Evolutionary conservation across 2,113 vertebrate genomes (phyloP).

Genomic region (Puma concolor): DNA sequence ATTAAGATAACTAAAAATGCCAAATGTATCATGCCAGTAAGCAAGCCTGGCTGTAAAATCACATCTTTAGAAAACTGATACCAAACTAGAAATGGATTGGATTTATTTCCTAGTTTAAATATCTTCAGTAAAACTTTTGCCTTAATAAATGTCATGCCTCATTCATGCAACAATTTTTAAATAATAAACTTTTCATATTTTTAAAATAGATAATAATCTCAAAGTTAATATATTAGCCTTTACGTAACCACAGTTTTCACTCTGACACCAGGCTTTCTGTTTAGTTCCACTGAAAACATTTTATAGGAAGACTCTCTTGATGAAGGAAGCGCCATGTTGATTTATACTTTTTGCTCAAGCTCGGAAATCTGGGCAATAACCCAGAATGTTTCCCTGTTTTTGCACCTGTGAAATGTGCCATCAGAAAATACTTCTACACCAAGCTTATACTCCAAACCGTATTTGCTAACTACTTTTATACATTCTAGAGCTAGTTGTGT

Average conservation of each 20-base stretch:
- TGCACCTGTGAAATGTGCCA: background rate
- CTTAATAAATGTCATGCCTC: background rate
- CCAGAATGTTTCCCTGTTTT: background rate
- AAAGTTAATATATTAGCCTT: background rate
- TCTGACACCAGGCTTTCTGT: background rate
- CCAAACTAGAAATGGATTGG: background rate
- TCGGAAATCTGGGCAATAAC: background rate
- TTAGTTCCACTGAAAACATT: background rate
- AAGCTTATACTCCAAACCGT: background rate
- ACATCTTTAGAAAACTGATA: background rate
- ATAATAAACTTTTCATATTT: background rate
- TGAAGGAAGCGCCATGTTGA: background rate
- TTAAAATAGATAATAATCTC: conserved; percentile 1
- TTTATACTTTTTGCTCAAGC: background rate
- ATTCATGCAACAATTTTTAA: background rate
- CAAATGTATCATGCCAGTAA: background rate
- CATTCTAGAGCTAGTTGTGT: background rate
- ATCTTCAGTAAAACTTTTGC: background rate
- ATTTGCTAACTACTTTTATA: background rate
- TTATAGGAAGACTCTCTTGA: background rate
- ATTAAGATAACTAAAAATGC: background rate
- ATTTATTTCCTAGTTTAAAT: background rate
- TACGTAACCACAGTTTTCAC: background rate
- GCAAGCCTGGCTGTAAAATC: background rate
- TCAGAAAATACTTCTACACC: background rate